Base-by-base conservation (phyloP, 2,888 invertebrate species). In the Eupithecia exiguata region DNA sequence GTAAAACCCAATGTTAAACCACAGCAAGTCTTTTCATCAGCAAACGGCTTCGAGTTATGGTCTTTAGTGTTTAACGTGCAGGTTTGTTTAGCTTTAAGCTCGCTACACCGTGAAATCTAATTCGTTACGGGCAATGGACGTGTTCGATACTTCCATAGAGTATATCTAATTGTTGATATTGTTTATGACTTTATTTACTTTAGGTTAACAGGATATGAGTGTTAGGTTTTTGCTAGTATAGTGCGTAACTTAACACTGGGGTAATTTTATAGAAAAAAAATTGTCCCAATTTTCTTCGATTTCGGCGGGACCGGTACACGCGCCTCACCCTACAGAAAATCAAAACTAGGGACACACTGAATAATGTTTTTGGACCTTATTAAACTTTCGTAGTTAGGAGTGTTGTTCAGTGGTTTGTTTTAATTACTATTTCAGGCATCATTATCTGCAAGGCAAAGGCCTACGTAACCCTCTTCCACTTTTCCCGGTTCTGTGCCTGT, bases 51-150 rank as follows among this genome's bases (percentile, higher is more conserved):
- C 12, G 40, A 36, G 18, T 14, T 66, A 38, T 40, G 14, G 66
- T 40, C 21, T 21, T 38, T 14, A 18, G 65, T 21, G 46, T 53
- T 53, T 65, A 49, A 66, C 58, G 38, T 71, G 18, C n/a, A 53
- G 53, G 38, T 62, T 67, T 73, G 73, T 73, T 69, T 68, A 40
- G 46, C 66, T 46, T 69, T 35, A 65, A 38, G 71, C 43, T 53
- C 25, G 21, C 69, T 12, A 18, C 61, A 46, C 61, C 21, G 61
- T 70, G 43, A 67, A 73, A 61, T 70, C 66, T 66, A 58, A 73
- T 70, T 72, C 21, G 65, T 40, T 43, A n/a, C 61, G 43, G 61
- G 58, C 58, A 36, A 18, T 66, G 18, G 65, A 14, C 40, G 65
- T 40, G 66, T 43, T 38, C 25, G 66, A 25, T 40, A 66, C 66